Evolutionary conservation across 2,797 vertebrate species (phyloP).

Genomic region (Zenarchopterus dispar): DNA sequence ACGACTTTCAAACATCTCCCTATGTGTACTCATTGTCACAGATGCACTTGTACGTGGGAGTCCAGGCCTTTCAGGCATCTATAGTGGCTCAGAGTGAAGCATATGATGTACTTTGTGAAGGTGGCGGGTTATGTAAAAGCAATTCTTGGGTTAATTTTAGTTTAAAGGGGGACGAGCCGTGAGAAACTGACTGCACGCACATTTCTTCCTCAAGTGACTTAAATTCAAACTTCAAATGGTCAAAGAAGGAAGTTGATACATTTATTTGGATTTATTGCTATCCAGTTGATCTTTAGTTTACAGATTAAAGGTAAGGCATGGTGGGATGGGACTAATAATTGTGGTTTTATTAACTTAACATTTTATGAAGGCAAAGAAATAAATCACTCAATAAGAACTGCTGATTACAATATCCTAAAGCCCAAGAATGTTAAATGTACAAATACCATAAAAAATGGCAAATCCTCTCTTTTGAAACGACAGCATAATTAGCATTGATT

Average conservation of each 20-base stretch:
- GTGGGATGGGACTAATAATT: too few species aligned
- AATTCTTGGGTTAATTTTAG: conserved; percentile 51
- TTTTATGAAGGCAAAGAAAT: too few species aligned
- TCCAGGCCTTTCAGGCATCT: conserved; percentile 52
- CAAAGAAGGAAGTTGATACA: background rate
- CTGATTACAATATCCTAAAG: too few species aligned
- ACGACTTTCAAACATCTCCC: conserved; percentile 45
- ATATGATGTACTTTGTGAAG: conserved; percentile 61
- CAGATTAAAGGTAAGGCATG: background rate
- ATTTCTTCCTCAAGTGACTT: conserved; percentile 8
- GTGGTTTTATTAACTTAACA: too few species aligned
- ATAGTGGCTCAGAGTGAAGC: conserved; percentile 58
- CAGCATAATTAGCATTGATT: too few species aligned
- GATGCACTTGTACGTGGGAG: conserved; percentile 52
- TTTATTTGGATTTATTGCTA: background rate
- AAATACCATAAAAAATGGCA: too few species aligned
- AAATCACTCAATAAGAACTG: too few species aligned
- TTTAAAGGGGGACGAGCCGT: conserved; percentile 42
- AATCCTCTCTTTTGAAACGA: too few species aligned
- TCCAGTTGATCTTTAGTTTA: background rate
- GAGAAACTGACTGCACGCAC: conserved; percentile 14
- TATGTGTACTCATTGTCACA: conserved; percentile 51
- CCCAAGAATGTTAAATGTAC: too few species aligned
- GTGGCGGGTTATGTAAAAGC: conserved; percentile 70
- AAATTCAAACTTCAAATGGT: conserved; percentile 1